Conservation (phyloP, 2,797 vertebrate genomes). For the Esox masquinongy region DNA sequence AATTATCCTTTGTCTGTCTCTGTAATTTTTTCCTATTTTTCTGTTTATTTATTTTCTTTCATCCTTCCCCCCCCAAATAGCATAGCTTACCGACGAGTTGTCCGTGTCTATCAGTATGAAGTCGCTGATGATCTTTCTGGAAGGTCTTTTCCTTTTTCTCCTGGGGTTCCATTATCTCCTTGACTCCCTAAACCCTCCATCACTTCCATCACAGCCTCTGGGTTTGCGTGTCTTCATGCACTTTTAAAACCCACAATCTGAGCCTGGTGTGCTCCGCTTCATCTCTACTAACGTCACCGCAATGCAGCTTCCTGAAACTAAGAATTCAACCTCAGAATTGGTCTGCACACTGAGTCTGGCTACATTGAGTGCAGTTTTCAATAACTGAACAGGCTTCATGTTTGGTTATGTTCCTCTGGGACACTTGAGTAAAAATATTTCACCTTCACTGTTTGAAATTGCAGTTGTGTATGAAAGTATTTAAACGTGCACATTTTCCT, state of each 20-base stretch:
- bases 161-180: conserved; percentile 43
- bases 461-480: conserved; percentile 1
- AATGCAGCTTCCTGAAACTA: conserved; percentile 37
- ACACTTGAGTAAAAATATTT: conserved; percentile 17
- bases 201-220: conserved; percentile 63
- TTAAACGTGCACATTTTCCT: neutral
- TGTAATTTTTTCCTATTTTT: conserved; percentile 39
- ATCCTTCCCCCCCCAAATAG: conserved; percentile 75
- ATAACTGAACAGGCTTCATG: neutral
- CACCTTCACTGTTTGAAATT: conserved; percentile 14
- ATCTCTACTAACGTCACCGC: conserved; percentile 53
- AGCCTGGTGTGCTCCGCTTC: conserved; percentile 59
- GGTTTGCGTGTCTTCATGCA: conserved; percentile 73
- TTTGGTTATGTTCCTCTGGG: too few species aligned
- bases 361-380: conserved; percentile 40
- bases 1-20: conserved; percentile 37
- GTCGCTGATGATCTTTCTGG: conserved; percentile 98
- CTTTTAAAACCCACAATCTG: conserved; percentile 64
- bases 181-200: conserved; percentile 47
- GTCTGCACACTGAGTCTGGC: conserved; percentile 49
- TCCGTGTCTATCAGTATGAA: conserved; percentile 98
- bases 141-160: conserved; percentile 86
- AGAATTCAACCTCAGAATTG: conserved; percentile 15
- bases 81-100: conserved; percentile 96
- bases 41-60: conserved; percentile 61